These are phyloP conservation scores for Agelaius phoeniceus DNA, from an alignment of 2,113 vertebrate species.

Conservation along the genomic window DNA sequence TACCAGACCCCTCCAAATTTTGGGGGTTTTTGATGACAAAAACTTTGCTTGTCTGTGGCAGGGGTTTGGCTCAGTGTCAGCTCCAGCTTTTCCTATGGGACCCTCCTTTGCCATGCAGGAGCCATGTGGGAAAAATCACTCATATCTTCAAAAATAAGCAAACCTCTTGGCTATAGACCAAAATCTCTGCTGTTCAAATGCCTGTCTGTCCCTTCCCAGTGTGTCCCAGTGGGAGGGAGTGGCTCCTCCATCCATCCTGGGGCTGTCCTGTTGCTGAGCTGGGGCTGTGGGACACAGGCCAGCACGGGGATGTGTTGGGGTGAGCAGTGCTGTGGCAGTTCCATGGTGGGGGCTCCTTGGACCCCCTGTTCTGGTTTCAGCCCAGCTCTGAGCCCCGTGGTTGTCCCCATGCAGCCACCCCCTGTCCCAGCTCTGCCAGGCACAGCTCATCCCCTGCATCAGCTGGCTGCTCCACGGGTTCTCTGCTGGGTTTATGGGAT, in stretches of 20 bases:
- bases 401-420: fast-evolving
- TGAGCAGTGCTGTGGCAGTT: not conserved
- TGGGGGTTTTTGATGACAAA: not conserved
- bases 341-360: not conserved
- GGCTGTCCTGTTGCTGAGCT: not conserved
- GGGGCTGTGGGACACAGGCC: not conserved
- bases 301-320: fast-evolving
- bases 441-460: not conserved
- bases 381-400: fast-evolving
- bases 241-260: not conserved
- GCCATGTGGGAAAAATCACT: not conserved
- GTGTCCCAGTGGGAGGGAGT: not conserved
- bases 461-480: not conserved
- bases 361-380: not conserved
- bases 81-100: not conserved
- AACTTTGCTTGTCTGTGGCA: not conserved
- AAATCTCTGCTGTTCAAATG: not conserved
- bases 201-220: not conserved
- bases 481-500: not conserved
- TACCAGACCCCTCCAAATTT: not conserved
- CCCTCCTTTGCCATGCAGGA: not conserved
- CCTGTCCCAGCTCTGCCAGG: not conserved
- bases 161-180: not conserved
- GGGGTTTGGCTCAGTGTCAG: not conserved
- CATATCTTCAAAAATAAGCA: not conserved